Conservation (phyloP, 2,113 vertebrate species). For the Beaufortia kweichowensis region DNA sequence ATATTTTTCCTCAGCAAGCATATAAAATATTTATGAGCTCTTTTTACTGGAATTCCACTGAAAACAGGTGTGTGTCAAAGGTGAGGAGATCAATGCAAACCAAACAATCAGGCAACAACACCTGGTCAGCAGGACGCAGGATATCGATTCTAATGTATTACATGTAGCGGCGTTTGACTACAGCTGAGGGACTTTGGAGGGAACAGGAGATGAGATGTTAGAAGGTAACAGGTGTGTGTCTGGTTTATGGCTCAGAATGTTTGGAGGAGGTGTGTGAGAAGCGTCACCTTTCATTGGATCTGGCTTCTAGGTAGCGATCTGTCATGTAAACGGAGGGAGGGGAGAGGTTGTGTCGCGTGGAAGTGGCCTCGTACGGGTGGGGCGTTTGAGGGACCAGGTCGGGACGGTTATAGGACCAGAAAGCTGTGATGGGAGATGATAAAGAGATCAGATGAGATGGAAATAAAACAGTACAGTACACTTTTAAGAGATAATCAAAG, state of each 20-base stretch:
- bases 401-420: slow-evolving; percentile 76
- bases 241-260: slow-evolving; percentile 10
- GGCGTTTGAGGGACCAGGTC: slow-evolving; percentile 85
- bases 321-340: slow-evolving; percentile 84
- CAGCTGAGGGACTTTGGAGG: not conserved
- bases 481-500: no score
- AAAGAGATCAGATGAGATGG: not conserved
- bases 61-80: slow-evolving; percentile 63
- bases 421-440: slow-evolving; percentile 65
- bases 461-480: no score
- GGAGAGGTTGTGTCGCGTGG: slow-evolving; percentile 87
- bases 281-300: slow-evolving; percentile 76
- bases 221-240: slow-evolving; percentile 30
- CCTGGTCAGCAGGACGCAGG: slow-evolving; percentile 27
- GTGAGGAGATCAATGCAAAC: slow-evolving; percentile 50
- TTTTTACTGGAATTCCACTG: slow-evolving; percentile 62
- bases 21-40: slow-evolving; percentile 67
- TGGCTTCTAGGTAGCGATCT: slow-evolving; percentile 74
- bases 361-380: slow-evolving; percentile 84
- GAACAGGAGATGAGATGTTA: slow-evolving; percentile 40
- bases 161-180: not conserved
- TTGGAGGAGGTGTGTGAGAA: slow-evolving; percentile 49
- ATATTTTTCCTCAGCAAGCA: slow-evolving; percentile 50
- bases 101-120: slow-evolving; percentile 3
- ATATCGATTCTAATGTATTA: not conserved